Evolutionary conservation across 2,113 vertebrate species (phyloP).

Genomic region (Oxyura jamaicensis): DNA sequence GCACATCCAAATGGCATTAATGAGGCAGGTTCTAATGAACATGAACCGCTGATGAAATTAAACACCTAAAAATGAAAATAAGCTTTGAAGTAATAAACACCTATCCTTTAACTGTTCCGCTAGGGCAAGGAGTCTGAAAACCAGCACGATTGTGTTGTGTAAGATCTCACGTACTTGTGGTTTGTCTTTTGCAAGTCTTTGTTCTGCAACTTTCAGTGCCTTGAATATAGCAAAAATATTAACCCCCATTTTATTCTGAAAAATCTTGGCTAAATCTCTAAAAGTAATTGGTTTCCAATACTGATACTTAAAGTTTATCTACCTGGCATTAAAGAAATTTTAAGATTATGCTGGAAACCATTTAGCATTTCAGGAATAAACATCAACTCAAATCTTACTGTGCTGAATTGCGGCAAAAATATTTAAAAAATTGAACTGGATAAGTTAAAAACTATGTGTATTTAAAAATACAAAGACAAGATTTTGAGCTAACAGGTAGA

Average conservation of each 20-base stretch:
- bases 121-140: neutral
- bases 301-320: neutral
- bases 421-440: neutral
- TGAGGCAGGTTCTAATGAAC: neutral
- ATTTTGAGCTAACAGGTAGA: neutral
- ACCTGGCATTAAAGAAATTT: neutral
- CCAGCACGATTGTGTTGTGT: neutral
- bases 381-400: neutral
- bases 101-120: neutral
- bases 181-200: neutral
- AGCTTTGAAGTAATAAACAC: neutral
- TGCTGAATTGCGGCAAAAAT: neutral
- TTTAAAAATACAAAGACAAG: neutral
- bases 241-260: fast-evolving
- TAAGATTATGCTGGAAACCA: neutral
- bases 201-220: neutral
- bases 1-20: neutral
- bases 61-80: neutral
- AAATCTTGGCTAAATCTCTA: neutral
- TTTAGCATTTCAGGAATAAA: neutral
- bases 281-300: neutral
- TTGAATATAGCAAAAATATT: neutral
- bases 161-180: neutral
- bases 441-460: neutral
- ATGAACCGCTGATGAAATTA: neutral